Conservation (phyloP, 2,888 invertebrate species). For the Machimus atricapillus region DNA sequence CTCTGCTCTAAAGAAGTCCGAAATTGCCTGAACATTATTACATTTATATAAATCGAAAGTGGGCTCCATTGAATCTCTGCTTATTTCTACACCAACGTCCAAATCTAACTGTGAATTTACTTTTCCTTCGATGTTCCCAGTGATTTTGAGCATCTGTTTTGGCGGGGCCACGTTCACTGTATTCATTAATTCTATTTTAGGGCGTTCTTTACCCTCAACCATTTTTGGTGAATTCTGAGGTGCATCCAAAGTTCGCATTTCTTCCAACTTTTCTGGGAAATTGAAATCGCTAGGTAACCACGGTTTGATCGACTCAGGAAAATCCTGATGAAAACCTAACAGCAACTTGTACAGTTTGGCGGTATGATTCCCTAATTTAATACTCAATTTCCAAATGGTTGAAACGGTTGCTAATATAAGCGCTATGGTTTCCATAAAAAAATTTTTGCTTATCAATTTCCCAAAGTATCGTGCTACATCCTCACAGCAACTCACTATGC, state of each 20-base stretch:
- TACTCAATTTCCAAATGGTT: slow-evolving; percentile 53
- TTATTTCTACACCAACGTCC: slow-evolving; percentile 46
- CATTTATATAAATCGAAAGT: slow-evolving; percentile 51
- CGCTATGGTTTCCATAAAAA: slow-evolving; percentile 56
- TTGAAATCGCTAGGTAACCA: slow-evolving; percentile 48
- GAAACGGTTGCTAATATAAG: slow-evolving; percentile 55
- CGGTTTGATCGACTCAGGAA: slow-evolving; percentile 52
- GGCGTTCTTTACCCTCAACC: background rate
- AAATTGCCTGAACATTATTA: slow-evolving; percentile 52
- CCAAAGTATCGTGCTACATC: slow-evolving; percentile 54
- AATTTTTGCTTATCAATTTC: slow-evolving; percentile 54
- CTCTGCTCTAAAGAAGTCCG: slow-evolving; percentile 54
- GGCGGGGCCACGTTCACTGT: background rate
- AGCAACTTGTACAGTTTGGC: slow-evolving; percentile 52
- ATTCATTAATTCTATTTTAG: background rate
- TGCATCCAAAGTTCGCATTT: background rate
- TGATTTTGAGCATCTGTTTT: background rate
- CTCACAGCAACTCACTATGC: slow-evolving; percentile 54
- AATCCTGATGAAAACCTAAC: slow-evolving; percentile 48
- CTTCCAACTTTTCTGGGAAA: slow-evolving; percentile 51
- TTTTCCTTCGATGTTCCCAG: background rate
- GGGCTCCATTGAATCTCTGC: slow-evolving; percentile 44
- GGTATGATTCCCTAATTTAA: slow-evolving; percentile 50
- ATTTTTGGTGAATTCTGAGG: background rate
- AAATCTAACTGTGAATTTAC: background rate